Evolutionary conservation across 2,113 vertebrate genomes (phyloP).

Genomic region (Pomatostomus ruficeps): DNA sequence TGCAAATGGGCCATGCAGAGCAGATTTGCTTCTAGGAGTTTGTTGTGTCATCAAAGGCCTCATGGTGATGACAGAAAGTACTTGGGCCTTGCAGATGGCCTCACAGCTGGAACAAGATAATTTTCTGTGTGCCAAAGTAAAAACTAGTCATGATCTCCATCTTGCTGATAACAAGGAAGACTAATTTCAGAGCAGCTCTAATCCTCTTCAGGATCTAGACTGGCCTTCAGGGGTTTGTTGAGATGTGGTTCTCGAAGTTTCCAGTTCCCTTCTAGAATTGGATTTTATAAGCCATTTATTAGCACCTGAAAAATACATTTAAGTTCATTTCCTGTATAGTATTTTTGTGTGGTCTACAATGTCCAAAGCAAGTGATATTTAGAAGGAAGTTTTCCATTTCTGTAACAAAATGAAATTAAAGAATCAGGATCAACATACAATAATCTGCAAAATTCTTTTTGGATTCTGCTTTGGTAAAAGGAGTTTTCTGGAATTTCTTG

Average conservation of each 20-base stretch:
- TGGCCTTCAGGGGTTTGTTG: not conserved
- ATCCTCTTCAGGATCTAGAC: not conserved
- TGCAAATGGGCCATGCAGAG: not conserved
- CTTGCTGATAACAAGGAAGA: slow-evolving; percentile 38
- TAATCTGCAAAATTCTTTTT: not conserved
- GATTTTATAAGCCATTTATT: slow-evolving; percentile 31
- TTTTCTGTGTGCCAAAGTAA: slow-evolving; percentile 44
- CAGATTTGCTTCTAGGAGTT: slow-evolving; percentile 22
- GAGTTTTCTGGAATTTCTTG: not conserved
- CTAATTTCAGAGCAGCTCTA: slow-evolving; percentile 17
- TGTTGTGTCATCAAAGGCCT: not conserved
- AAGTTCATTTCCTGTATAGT: not conserved
- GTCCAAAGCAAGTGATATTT: not conserved
- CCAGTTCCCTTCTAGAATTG: not conserved
- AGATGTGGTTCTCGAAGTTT: not conserved
- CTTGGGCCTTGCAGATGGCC: not conserved
- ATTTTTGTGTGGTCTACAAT: not conserved
- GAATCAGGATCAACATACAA: not conserved
- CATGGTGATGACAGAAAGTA: not conserved
- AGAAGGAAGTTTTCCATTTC: not conserved
- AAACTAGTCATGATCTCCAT: not conserved
- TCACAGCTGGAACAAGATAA: not conserved
- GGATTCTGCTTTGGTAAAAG: not conserved
- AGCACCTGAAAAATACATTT: slow-evolving; percentile 16
- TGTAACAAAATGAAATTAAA: not conserved